Evolutionary conservation across 1,140 invertebrate species (phyloP).

Genomic region (Cotesia typhae): DNA sequence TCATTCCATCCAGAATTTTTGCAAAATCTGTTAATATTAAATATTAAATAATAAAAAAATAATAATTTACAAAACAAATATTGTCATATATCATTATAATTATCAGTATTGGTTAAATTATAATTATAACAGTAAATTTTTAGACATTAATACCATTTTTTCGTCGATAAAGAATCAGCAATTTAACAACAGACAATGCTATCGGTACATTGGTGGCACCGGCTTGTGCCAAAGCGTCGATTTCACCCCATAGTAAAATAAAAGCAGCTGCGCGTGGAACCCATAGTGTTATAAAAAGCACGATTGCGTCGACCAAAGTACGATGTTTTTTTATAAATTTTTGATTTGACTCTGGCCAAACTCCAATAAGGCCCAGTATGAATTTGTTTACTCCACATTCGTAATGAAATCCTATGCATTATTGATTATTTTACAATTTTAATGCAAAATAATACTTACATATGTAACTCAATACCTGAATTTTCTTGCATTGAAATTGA

Average conservation of each 20-base stretch:
- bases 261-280: conserved; percentile 8
- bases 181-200: conserved; percentile 14
- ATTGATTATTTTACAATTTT: conserved; percentile 13
- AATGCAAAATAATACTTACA: too few relatives aligned
- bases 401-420: conserved; percentile 12
- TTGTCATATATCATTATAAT: not conserved
- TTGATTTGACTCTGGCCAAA: conserved; percentile 29
- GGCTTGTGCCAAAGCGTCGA: conserved; percentile 2
- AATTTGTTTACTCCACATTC: conserved; percentile 19
- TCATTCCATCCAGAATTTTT: conserved; percentile 32
- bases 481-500: too few relatives aligned
- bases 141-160: conserved; percentile 25
- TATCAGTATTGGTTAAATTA: not conserved
- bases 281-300: not conserved
- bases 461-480: too few relatives aligned
- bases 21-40: conserved; percentile 20
- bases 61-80: too few relatives aligned
- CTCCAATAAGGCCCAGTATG: conserved; percentile 17
- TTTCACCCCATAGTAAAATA: conserved; percentile 20
- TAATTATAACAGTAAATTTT: not conserved
- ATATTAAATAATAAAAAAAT: too few relatives aligned
- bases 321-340: conserved; percentile 13
- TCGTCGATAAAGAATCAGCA: conserved; percentile 19
- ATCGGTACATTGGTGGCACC: not conserved
- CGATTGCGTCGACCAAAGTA: not conserved